phyloP scores from a whole-genome alignment of 2,797 vertebrate genomes.

The Aplochiton taeniatus region DNA sequence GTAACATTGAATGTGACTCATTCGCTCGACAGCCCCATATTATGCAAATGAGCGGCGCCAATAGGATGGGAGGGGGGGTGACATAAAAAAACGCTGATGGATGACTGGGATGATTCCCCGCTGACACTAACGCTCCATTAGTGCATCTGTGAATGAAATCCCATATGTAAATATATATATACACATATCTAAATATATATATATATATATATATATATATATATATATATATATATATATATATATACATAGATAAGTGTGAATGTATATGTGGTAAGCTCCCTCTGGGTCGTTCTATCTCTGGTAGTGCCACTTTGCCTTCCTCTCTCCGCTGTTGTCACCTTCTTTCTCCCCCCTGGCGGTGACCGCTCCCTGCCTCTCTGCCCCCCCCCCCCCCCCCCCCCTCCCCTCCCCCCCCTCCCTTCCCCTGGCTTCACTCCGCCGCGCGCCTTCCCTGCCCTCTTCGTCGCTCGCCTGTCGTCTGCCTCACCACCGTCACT shows the following conservation, averaged over 20 bases:
- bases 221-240: too few species aligned
- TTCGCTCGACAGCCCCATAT: conserved; percentile 53
- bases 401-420: too few species aligned
- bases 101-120: conserved; percentile 54
- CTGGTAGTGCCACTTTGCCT: too few species aligned
- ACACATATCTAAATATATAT: conserved; percentile 5
- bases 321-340: too few species aligned
- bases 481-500: too few species aligned
- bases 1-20: conserved; percentile 52
- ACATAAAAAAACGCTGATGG: conserved; percentile 50
- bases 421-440: neutral
- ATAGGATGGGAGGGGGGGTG: conserved; percentile 56
- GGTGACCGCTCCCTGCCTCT: conserved; percentile 12
- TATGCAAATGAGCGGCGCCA: conserved; percentile 60
- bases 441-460: neutral
- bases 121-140: conserved; percentile 54
- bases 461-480: neutral
- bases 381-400: too few species aligned
- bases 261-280: too few species aligned
- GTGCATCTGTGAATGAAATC: conserved; percentile 38
- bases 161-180: too few species aligned
- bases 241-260: too few species aligned
- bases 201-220: conserved; percentile 33
- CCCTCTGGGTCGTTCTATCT: too few species aligned
- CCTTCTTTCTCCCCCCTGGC: too few species aligned